phyloP scores from a whole-genome alignment of 1,140 invertebrate species.

The Acyrthosiphon pisum region DNA sequence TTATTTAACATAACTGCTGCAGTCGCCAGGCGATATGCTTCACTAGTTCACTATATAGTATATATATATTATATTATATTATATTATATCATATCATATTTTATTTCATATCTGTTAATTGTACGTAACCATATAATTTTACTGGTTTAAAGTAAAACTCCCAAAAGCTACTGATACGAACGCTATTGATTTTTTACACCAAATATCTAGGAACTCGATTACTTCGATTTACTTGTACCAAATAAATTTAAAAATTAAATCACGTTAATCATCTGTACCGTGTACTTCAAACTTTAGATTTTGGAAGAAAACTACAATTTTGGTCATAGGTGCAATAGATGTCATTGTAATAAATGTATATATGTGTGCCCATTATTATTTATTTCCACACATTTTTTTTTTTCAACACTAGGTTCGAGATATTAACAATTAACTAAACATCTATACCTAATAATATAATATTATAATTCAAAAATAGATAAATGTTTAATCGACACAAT shows the following conservation, averaged over 20 bases:
- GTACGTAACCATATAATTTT: not conserved
- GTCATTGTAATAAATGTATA: not conserved
- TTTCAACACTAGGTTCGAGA: not conserved
- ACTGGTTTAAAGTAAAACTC: not conserved
- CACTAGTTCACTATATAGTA: not conserved
- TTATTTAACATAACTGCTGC: not conserved
- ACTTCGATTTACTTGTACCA: not conserved
- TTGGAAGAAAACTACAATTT: no score
- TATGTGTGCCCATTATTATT: not conserved
- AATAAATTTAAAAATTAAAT: not conserved
- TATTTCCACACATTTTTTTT: not conserved
- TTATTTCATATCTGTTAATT: not conserved
- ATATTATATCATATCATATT: constrained; percentile 3
- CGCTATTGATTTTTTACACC: not conserved
- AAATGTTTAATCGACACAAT: not conserved
- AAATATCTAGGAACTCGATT: not conserved
- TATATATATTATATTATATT: no score
- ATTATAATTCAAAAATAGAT: not conserved
- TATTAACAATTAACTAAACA: no score
- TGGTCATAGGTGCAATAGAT: no score
- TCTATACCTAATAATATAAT: not conserved
- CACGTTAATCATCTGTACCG: not conserved
- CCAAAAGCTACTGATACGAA: not conserved
- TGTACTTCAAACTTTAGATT: not conserved
- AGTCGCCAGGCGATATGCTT: not conserved